Base-by-base conservation (phyloP, 2,888 invertebrate genomes). In the Reticulitermes lucifugus region DNA sequence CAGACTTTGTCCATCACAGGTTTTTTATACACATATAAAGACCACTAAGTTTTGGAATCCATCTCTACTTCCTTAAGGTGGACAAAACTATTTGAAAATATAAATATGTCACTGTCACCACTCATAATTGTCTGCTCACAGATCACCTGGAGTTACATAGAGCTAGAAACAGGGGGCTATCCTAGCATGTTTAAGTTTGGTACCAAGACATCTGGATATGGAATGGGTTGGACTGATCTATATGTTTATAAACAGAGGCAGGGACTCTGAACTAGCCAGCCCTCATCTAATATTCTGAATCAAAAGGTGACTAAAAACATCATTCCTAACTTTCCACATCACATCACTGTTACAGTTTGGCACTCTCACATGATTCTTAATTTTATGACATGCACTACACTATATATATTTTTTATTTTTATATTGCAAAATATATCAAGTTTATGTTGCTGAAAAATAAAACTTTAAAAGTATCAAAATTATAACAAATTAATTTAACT, bases 381-480 rank as follows among this genome's bases (percentile, higher is more conserved):
- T 21, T 60, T 60, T 60, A 21, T 60, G n/a, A 60, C 21, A 60
- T 21, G 21, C 21, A 21, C 21, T 60, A 60, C 7, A 18, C 12
- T 22, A 9, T 60, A 60, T 21, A 60, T 22, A 60, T 60, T 29
- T 71, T 29, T 71, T 0, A 60, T 60, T 29, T 71, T 29, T 71
- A 35, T 71, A 71, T 71, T 71, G 35, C 22, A 71, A 71, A 35
- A 29, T 71, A 71, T 25, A 71, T 35, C 29, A 25, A 71, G 9
- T 25, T 6, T 71, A 71, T 35, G 35, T 71, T 71, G 29, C 25
- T 71, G 65, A 71, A 71, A 71, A 71, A 71, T 71, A 71, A 71
- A 4, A 71, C 29, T 60, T 12, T 60, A 60, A 60, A 1, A 60
- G n/a, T 60, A 60, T 60, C 18, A 14, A 12, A 21, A 22, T 60